Base-by-base conservation (phyloP, 2,888 invertebrate species). In the Antheraea assamensis region DNA sequence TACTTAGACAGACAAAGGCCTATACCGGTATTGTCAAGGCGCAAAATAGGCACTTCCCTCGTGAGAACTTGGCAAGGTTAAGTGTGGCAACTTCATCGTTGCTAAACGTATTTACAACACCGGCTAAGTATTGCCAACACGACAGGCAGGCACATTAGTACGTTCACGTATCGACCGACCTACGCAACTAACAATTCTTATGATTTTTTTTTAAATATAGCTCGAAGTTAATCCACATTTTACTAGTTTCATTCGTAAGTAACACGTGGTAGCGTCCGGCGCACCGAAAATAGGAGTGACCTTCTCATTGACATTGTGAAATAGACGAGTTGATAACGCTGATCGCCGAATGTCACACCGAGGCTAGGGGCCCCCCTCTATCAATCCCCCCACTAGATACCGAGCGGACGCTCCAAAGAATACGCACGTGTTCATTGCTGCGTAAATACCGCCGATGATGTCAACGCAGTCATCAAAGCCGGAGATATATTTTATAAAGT, bases 241-340 rank as follows among this genome's bases (percentile, higher is more conserved):
- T 58, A 70, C 42, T 52, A 73, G 71, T 68, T 64, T 61, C 30
- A 27, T 21, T 64, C 64, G 71, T 19, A 30, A 78, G 73, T 75
- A 78, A 88, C 88, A 87, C 89, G 87, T 91, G 90, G 74, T 74
- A 64, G 68, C 71, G 55, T 74, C 71, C 71, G 74, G 55, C 86
- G 82, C 85, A 85, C 89, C 92, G 86, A 92, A 93, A 92, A 93
- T 92, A 92, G 88, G 87, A 85, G 89, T 91, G 94, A 93, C 94
- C 94, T 94, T 94, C 94, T 94, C 94, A 94, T 94, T 94, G 94
- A 94, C 94, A 94, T 94, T 94, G 94, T 94, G 94, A 92, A 94
- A 94, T 94, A 93, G 92, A 91, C 90, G 88, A 90, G 88, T 89
- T 94, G 94, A 94, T 94, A 93, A 93, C 92, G 84, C 85, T 89